Evolutionary conservation across 2,888 invertebrate genomes (phyloP).

Genomic region (Platycheirus rosarum): DNA sequence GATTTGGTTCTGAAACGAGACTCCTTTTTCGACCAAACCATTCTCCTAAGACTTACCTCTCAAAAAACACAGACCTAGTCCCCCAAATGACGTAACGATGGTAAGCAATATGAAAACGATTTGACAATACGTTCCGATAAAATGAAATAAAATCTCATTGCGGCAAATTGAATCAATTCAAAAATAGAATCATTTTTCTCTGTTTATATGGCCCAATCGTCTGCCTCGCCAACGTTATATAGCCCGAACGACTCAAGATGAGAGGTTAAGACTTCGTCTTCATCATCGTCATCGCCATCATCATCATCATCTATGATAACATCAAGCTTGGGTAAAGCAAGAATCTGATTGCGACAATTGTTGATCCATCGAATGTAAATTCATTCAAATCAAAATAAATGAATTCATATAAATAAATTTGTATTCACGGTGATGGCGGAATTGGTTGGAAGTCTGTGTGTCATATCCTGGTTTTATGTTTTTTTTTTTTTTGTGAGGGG

Average conservation of each 20-base stretch:
- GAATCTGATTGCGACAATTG: conserved; percentile 65
- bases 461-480: conserved; percentile 38
- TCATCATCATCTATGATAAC: conserved; percentile 5
- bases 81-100: conserved; percentile 21
- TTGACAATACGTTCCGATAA: conserved; percentile 54
- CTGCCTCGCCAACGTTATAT: conserved; percentile 5
- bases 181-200: conserved; percentile 48
- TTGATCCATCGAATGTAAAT: conserved; percentile 62
- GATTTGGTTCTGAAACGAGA: too few relatives aligned
- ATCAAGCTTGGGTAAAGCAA: conserved; percentile 12
- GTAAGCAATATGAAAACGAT: conserved; percentile 52
- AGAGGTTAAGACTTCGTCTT: conserved; percentile 24
- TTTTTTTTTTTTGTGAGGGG: not conserved
- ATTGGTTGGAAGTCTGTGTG: conserved; percentile 13
- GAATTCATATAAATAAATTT: conserved; percentile 62
- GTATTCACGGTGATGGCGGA: conserved; percentile 52
- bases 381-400: conserved; percentile 55
- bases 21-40: too few relatives aligned
- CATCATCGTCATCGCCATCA: not conserved
- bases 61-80: too few relatives aligned
- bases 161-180: conserved; percentile 66
- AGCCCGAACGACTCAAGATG: conserved; percentile 15
- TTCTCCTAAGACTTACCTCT: too few relatives aligned
- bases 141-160: conserved; percentile 51
- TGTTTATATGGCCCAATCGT: not conserved